Evolutionary conservation across 2,888 invertebrate species (phyloP).

Genomic region (Flexamia atlantica): DNA sequence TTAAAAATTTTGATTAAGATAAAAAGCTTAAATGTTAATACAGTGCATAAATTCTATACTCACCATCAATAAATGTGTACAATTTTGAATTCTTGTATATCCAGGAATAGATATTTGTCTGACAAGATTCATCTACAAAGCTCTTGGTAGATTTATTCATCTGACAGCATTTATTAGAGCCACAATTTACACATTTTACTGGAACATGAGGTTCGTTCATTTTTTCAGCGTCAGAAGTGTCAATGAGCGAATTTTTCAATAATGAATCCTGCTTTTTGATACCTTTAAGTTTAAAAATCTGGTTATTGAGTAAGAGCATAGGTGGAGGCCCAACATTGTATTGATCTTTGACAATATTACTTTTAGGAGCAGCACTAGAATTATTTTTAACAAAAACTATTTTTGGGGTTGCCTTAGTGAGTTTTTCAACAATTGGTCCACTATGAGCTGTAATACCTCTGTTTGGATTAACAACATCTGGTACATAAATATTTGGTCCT

Average conservation of each 20-base stretch:
- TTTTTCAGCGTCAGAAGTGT: not conserved
- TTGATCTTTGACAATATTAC: not conserved
- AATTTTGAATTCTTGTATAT: conserved; percentile 14
- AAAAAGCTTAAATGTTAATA: too few species aligned
- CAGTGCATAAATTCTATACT: not conserved
- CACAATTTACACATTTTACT: not conserved
- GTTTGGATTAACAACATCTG: too few species aligned
- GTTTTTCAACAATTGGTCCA: not conserved
- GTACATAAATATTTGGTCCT: not conserved
- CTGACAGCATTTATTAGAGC: not conserved
- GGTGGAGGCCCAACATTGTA: not conserved
- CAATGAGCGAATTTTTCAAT: not conserved
- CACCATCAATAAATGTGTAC: conserved; percentile 3
- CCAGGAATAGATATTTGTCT: conserved; percentile 5
- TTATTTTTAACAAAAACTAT: not conserved
- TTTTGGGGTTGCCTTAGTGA: not conserved
- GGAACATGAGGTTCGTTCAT: not conserved
- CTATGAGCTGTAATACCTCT: not conserved
- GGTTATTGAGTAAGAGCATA: not conserved
- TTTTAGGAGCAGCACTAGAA: not conserved
- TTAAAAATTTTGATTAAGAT: too few species aligned
- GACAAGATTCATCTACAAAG: not conserved
- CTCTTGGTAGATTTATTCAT: not conserved
- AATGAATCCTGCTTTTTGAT: not conserved
- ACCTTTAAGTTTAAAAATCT: not conserved